phyloP scores from a whole-genome alignment of 2,113 vertebrate species.

The Otis tarda region DNA sequence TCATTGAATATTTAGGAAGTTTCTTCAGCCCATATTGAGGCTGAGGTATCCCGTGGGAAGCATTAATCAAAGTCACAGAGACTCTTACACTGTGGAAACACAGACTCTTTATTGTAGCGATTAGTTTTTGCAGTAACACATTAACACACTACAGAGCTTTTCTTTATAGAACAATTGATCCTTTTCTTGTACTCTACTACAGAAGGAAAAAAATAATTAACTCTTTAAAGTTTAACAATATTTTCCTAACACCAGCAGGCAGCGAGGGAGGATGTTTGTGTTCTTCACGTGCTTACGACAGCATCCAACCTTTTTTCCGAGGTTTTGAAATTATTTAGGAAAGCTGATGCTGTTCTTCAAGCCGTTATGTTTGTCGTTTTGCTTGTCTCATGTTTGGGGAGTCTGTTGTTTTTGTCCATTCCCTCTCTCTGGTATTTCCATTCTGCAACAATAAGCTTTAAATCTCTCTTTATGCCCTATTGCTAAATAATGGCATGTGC shows the following conservation, averaged over 20 bases:
- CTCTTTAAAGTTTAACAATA: slow-evolving; percentile 81
- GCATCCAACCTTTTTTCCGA: slow-evolving; percentile 24
- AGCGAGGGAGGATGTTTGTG: not conserved
- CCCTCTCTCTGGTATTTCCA: slow-evolving; percentile 81
- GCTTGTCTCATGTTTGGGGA: slow-evolving; percentile 80
- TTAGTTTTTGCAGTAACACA: slow-evolving; percentile 87
- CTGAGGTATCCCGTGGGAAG: slow-evolving; percentile 87
- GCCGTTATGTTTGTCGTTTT: slow-evolving; percentile 71
- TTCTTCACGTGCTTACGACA: slow-evolving; percentile 20
- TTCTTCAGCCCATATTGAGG: slow-evolving; percentile 88
- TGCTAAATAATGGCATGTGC: slow-evolving; percentile 88
- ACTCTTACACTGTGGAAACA: slow-evolving; percentile 82
- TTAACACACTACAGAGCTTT: slow-evolving; percentile 85
- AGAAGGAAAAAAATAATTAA: slow-evolving; percentile 73
- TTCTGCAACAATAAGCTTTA: slow-evolving; percentile 87
- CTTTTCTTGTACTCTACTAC: slow-evolving; percentile 76
- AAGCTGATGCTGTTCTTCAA: slow-evolving; percentile 55
- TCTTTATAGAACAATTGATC: slow-evolving; percentile 83
- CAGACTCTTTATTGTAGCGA: slow-evolving; percentile 85
- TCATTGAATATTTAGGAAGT: slow-evolving; percentile 91
- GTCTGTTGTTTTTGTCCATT: slow-evolving; percentile 83
- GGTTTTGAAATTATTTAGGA: slow-evolving; percentile 47
- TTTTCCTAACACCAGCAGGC: slow-evolving; percentile 58
- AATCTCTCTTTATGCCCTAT: slow-evolving; percentile 86
- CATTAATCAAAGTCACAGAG: slow-evolving; percentile 85